Evolutionary conservation across 2,888 invertebrate species (phyloP), one percentile per base, ranked within the genome.

Genomic region (Dicyrtoma fusca): DNA sequence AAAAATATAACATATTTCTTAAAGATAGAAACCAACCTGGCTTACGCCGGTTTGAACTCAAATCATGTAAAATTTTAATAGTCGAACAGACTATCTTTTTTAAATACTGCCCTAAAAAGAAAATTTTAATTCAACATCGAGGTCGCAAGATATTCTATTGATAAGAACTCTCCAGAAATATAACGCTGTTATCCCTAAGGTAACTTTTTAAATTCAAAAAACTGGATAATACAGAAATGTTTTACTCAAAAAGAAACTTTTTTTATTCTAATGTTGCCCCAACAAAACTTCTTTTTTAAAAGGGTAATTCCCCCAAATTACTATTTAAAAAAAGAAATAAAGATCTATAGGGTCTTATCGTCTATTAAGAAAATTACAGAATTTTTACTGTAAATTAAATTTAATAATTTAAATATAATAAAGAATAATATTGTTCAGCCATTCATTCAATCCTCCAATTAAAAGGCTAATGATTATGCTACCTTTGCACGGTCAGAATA

Each of bases 41-140:
- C 89, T 91, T 82, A 89, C 89, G 86, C 89, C 91, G 90, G 89
- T 91, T 87, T 91, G 88, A 91, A 91, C 91, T 91, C 91, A 91
- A 89, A 91, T 91, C 90, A 91, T 90, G 90, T 91, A 90, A 90
- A 87, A 88, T 87, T 88, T 89, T 87, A 90, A 90, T 88, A 87
- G 89, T 90, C 89, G 90, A 91, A 91, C 90, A 91, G 89, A 82
- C 83, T 81, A 69, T 76, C 77, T 72, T 78, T 85, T 11, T 86
- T 86, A 86, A 88, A 87, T 86, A 85, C 84, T 88, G 90, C 82
- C 89, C 87, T 87, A 86, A 85, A 87, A 86, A 85, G 85, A 87
- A 86, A 85, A 87, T 83, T 87, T 89, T 91, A 91, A 91, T 91
- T 89, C 91, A 92, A 91, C 91, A 92, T 92, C 91, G 91, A 92